Base-by-base conservation (phyloP, 2,888 invertebrate genomes). In the Lacanobia wlatinum region DNA sequence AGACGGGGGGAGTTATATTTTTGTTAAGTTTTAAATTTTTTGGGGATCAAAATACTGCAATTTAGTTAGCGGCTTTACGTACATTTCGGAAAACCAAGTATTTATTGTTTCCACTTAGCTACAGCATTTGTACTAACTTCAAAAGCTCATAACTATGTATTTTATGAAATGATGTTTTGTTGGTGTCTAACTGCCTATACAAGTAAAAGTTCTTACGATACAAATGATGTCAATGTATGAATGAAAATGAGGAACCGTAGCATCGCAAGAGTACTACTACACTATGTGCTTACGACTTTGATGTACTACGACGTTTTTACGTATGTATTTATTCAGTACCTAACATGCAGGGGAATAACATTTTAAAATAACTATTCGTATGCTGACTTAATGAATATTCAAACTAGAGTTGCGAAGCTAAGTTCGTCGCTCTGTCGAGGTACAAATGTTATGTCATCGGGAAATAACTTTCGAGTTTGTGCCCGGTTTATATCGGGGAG, bases 381-480 rank as follows among this genome's bases (percentile, higher is more conserved):
- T 82, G 73, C 77, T 63, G 59, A 68, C 73, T 73, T 79, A 83
- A 82, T 87, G 81, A 85, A 87, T 85, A 87, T 85, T 86, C 81
- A 83, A 80, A 52, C 82, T 76, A 75, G 69, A 68, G 85, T 87
- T 88, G 85, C 81, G 84, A 80, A 82, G 86, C 68, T 76, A 78
- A 82, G 73, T 82, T 82, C 70, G 73, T 76, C 65, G 78, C 73
- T 34, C 48, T 53, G 70, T 63, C 58, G 74, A 55, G 72, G 80
- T 84, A 77, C 76, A 68, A 66, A 72, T 67, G 73, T 88, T 88
- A 85, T 84, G 78, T 88, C 85, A 87, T 79, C 61, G 82, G 80
- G 67, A 75, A 79, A 83, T 78, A 79, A 82, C 81, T 80, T 73
- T 82, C 50, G 43, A 76, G 64, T 72, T 75, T 70, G 58, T 73